These are phyloP conservation scores for Lanius ludovicianus DNA, from an alignment of 2,113 vertebrate genomes.

Conservation along the genomic window DNA sequence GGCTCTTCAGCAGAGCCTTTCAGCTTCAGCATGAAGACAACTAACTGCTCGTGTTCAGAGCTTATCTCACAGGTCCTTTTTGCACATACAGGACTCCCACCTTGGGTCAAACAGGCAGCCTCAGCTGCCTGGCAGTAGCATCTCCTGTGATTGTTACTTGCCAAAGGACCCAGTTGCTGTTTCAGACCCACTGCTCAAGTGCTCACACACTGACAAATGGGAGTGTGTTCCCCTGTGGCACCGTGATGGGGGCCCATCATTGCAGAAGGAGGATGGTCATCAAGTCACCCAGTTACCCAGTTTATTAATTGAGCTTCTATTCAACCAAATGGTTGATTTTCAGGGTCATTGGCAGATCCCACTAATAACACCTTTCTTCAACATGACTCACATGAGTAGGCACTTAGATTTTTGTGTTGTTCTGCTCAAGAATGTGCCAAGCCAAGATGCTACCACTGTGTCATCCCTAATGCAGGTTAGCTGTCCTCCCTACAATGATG, in stretches of 20 bases:
- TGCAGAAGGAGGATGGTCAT: background rate
- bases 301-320: background rate
- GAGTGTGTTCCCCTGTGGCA: background rate
- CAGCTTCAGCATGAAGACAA: background rate
- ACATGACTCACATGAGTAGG: background rate
- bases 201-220: background rate
- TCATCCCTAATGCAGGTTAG: background rate
- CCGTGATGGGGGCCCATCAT: fast-evolving
- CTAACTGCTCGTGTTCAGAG: background rate
- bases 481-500: background rate
- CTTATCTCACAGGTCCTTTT: background rate
- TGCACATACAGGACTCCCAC: background rate
- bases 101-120: background rate
- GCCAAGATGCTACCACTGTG: background rate
- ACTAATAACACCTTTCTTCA: background rate
- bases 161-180: background rate
- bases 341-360: background rate
- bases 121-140: background rate
- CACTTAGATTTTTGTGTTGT: background rate
- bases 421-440: background rate
- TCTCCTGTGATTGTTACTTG: background rate
- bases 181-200: background rate
- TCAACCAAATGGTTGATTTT: background rate
- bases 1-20: background rate
- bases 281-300: background rate